Base-by-base conservation (phyloP, 2,888 invertebrate species). In the Cephus runcator region DNA sequence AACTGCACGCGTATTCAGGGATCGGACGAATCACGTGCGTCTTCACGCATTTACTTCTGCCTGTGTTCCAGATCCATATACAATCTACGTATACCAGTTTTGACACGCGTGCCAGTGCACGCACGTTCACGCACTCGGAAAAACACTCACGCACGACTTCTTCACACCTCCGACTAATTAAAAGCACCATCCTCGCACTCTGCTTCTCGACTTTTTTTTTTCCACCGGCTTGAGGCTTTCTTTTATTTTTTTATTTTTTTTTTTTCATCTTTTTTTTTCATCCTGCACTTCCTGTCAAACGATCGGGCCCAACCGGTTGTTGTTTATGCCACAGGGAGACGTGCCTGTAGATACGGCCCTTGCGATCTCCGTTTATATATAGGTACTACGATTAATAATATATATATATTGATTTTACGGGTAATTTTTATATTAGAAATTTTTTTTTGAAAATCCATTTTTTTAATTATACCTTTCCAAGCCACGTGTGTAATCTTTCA, bases 141-240 rank as follows among this genome's bases (percentile, higher is more conserved):
- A 80, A 83, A 83, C 85, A 83, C 84, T 84, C 84, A 85, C 85
- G 85, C 87, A 86, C 87, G 85, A 85, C 85, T 86, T 85, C 85
- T 88, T 88, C 88, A 85, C 88, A 88, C 88, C 87, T 88, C 83
- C 83, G 86, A 86, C 88, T 88, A 89, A 89, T 89, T 89, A 89
- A 89, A 88, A 88, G 88, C 86, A 83, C 82, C 86, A 83, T 85
- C 85, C 85, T 81, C 84, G 76, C 78, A 77, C 77, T 79, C 79
- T 80, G 79, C 15, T 40, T 77, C 73, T 76, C 78, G 71, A 73
- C 73, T 75, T 69, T 34, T 68, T 12, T 69, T 34, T 68, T 36
- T 68, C 76, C 76, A 76, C 79, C 78, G 77, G 80, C 69, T 15
- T 6, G 33, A 69, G 77, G 73, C 79, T 68, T 79, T 79, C 81